phyloP scores from a whole-genome alignment of 2,888 invertebrate genomes.

The Macrostomum cliftonense region DNA sequence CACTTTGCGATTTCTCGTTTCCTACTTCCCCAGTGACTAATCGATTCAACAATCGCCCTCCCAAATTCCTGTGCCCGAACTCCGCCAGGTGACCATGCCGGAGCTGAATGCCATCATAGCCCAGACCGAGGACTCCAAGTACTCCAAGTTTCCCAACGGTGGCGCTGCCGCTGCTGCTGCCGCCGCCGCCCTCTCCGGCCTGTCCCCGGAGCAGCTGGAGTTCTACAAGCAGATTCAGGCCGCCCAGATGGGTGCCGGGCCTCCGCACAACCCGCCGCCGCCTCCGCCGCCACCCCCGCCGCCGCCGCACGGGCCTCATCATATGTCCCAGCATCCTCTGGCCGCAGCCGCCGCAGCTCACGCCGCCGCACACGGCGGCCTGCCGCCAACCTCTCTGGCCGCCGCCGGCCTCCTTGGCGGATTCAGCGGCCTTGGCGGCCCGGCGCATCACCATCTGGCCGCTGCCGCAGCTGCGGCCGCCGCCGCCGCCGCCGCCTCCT shows the following conservation, averaged over 20 bases:
- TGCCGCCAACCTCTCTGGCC: background rate
- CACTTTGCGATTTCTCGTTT: no score
- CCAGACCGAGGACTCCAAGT: slow-evolving; percentile 10
- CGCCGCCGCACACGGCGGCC: background rate
- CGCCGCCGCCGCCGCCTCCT: background rate
- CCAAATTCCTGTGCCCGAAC: no score
- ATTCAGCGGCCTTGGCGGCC: slow-evolving; percentile 1
- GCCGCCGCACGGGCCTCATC: background rate
- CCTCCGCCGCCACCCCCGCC: background rate
- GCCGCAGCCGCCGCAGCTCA: background rate
- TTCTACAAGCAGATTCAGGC: slow-evolving; percentile 4
- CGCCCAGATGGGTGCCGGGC: background rate
- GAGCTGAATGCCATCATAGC: slow-evolving; percentile 88
- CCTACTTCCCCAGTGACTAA: no score
- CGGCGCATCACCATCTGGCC: background rate
- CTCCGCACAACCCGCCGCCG: slow-evolving; percentile 7
- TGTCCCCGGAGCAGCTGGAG: slow-evolving; percentile 7
- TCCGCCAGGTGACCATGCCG: slow-evolving; percentile 52
- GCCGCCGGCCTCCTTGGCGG: slow-evolving; percentile 5
- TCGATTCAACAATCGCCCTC: no score
- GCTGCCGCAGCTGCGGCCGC: no score
- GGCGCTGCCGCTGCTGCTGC: slow-evolving; percentile 5
- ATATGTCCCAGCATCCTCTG: background rate
- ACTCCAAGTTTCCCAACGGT: slow-evolving; percentile 8
- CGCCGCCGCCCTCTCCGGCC: slow-evolving; percentile 5